Base-by-base conservation (phyloP, 2,888 invertebrate genomes). In the Drosophila limbata region DNA sequence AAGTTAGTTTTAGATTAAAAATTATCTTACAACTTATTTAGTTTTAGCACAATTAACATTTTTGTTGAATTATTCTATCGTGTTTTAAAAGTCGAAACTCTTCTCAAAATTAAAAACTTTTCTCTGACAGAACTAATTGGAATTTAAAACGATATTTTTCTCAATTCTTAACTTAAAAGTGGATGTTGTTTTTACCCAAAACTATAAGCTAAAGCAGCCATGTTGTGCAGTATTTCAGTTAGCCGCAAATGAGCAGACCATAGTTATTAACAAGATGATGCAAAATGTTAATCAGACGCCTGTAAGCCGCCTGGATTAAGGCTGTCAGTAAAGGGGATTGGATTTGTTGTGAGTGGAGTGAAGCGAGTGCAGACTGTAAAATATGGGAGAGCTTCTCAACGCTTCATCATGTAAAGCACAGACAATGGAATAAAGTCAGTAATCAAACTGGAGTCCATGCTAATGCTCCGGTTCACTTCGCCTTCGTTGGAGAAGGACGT, bases 391-490 rank as follows among this genome's bases (percentile, higher is more conserved):
- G 62, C 65, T 63, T 52, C 59, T 50, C 59, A 65, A 33, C 69
- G 79, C 67, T 79, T 69, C 78, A 73, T 77, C 80, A 77, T 79
- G 70, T 42, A 64, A 69, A 77, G 80, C 80, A 61, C 77, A 70
- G 77, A 77, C 77, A 77, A 77, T 77, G 77, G 77, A 72, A 81
- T 67, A 77, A 77, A 77, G 77, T 77, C 77, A 77, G 77, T 72
- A 64, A 77, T 77, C 77, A 80, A 77, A 79, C 21, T 60, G 80
- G 19, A 77, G 80, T 76, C 71, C 76, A 77, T 79, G 76, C 81
- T 71, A 77, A 65, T 71, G 63, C 55, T 55, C 37, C 62, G 40
- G 33, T 37, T 47, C 33, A 13, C 44, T 53, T 53, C 53, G 53
- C 60, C 33, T 17, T 42, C 60, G 53, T 17, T 9, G 25, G 13